A percentile compares a stretch with the other conserved stretches of the same genome.
These are phyloP conservation scores for Clamator glandarius DNA, from an alignment of 2,797 vertebrate species.

Conservation along the genomic window DNA sequence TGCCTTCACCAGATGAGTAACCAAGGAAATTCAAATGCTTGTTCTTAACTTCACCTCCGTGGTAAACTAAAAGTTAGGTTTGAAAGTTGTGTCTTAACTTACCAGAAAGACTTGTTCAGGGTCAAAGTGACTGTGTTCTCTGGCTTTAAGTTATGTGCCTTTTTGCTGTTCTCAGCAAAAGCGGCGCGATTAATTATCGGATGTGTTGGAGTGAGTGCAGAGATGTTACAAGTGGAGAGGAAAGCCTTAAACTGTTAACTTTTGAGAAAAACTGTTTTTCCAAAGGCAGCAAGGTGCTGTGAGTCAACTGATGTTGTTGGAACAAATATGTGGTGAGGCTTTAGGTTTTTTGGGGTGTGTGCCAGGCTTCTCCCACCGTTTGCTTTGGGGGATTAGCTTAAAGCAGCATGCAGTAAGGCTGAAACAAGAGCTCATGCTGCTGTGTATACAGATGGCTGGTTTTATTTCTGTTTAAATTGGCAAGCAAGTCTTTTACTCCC, in stretches of 20 bases:
- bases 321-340: not conserved
- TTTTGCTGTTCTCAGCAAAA: not conserved
- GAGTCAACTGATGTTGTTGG: not conserved
- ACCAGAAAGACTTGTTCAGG: not conserved
- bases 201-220: not conserved
- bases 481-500: not conserved
- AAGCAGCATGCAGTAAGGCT: not conserved
- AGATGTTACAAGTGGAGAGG: not conserved
- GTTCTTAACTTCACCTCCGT: not conserved
- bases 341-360: not conserved
- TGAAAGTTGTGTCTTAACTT: not conserved
- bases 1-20: not conserved
- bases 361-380: not conserved
- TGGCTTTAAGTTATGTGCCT: not conserved
- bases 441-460: not conserved
- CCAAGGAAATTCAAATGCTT: not conserved
- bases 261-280: not conserved
- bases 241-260: not conserved
- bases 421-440: not conserved
- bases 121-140: not conserved
- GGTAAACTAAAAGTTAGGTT: not conserved
- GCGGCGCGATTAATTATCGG: not conserved
- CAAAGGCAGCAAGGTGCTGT: not conserved
- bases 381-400: slow-evolving; percentile 32
- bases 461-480: not conserved